These are phyloP conservation scores for Chloroclystis v-ata DNA, from an alignment of 2,888 invertebrate genomes.

Conservation along the genomic window DNA sequence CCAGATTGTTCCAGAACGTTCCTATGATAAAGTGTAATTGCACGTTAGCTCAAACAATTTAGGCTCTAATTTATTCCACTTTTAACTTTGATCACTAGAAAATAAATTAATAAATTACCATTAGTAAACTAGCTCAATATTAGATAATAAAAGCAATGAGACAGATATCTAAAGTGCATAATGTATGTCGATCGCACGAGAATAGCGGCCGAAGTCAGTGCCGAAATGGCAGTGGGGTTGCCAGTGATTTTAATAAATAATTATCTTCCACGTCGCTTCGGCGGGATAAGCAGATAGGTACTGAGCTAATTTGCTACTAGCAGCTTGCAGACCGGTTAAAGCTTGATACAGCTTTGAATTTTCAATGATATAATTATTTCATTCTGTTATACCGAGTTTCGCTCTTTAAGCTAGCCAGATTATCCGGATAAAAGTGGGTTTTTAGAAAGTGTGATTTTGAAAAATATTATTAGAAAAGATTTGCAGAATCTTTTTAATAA, in stretches of 20 bases:
- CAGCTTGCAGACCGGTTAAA: constrained; percentile 27
- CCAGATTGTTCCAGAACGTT: too few species aligned
- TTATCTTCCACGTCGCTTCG: constrained; percentile 48
- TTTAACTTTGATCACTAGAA: too few species aligned
- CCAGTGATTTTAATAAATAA: constrained; percentile 72
- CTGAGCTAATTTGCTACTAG: constrained; percentile 50
- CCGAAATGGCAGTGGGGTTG: constrained; percentile 38
- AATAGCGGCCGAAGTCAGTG: background rate
- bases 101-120: too few species aligned
- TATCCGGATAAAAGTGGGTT: background rate
- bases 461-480: too few species aligned
- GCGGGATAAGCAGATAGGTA: constrained; percentile 55
- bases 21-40: too few species aligned
- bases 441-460: too few species aligned
- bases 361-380: constrained; percentile 14
- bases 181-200: background rate
- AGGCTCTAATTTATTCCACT: too few species aligned
- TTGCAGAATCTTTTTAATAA: too few species aligned
- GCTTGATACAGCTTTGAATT: constrained; percentile 19
- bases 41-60: too few species aligned
- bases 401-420: background rate
- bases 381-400: background rate
- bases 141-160: background rate
- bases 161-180: background rate
- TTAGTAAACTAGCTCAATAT: background rate